Evolutionary conservation across 2,888 invertebrate species (phyloP), one percentile per base, ranked within the genome.

Genomic region (Rugalucina vietnamica): DNA sequence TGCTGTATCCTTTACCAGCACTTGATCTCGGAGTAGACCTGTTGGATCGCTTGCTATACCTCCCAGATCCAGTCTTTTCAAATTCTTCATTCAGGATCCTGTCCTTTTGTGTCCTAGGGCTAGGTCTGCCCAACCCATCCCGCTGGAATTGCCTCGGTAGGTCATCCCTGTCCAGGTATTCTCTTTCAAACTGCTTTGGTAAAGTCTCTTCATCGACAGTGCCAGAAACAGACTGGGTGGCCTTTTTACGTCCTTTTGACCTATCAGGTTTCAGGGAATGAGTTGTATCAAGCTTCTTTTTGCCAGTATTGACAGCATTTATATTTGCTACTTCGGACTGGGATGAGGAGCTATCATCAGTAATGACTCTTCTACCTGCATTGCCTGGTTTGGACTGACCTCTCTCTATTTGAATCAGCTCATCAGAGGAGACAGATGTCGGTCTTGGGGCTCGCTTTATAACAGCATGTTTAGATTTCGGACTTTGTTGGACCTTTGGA

Each of bases 401-500:
- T 37, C 71, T 75, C 39, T 87, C 88, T 21, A 90, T 81, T 69
- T 87, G 81, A 36, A 77, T 81, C 34, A 90, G 81, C 43, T 92
- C 90, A 34, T 91, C 92, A 14, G 90, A 90, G 0, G 90, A 88
- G 10, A 90, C 88, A 3, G 93, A 92, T 24, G 90, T 87, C 2
- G 90, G 87, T 18, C 91, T 72, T 12, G 90, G 90, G 4, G 88
- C 88, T 18, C 91, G 88, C 60, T 84, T 82, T 14, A 92, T 91
- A 49, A 85, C 88, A 29, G 91, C 91, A 86, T 87, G 88, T 34
- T 91, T 91, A 37, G 90, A 82, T 32, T 86, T 81, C 24, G 79
- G 84, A 37, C 75, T 79, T 12, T 79, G 54, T 14, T 83, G 84
- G 3, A 85, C 84, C 75, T 86, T 90, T 18, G 89, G 88, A 21